Conservation (phyloP, 2,113 vertebrate genomes). For the Lathamus discolor region DNA sequence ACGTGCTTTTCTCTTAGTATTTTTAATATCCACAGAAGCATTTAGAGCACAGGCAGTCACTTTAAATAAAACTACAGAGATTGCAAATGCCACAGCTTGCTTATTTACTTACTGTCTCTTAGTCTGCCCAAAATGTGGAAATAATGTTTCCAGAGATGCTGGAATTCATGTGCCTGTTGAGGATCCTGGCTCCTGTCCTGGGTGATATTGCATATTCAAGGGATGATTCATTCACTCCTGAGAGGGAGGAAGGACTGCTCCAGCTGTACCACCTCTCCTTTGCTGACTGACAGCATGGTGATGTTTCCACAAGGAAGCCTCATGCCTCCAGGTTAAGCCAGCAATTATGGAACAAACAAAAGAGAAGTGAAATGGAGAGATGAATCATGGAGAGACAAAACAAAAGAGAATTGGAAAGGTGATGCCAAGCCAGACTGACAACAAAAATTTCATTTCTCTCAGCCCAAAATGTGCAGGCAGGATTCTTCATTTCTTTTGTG, state of each 20-base stretch:
- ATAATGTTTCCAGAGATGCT: conserved; percentile 63
- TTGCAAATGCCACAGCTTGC: conserved; percentile 54
- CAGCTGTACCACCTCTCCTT: conserved; percentile 58
- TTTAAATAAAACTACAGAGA: conserved; percentile 55
- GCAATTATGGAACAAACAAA: conserved; percentile 46
- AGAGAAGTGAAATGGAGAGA: conserved; percentile 8
- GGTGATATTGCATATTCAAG: conserved; percentile 67
- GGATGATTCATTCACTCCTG: conserved; percentile 50
- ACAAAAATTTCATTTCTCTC: not conserved
- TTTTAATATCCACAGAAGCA: conserved; percentile 14
- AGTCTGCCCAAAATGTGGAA: conserved; percentile 58
- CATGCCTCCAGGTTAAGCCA: conserved; percentile 53
- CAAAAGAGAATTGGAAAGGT: conserved; percentile 4
- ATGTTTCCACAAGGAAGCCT: conserved; percentile 49
- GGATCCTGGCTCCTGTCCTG: conserved; percentile 63
- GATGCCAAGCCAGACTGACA: not conserved
- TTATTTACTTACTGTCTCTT: conserved; percentile 60
- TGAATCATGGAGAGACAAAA: not conserved
- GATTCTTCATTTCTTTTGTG: not conserved
- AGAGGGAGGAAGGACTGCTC: conserved; percentile 54
- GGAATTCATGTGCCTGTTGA: conserved; percentile 53
- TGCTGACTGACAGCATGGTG: conserved; percentile 20
- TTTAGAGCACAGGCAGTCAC: conserved; percentile 16
- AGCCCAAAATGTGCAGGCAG: not conserved
- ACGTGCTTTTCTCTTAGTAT: not conserved